Conservation (phyloP, 2,888 invertebrate species). For the Lepas anatifera region DNA sequence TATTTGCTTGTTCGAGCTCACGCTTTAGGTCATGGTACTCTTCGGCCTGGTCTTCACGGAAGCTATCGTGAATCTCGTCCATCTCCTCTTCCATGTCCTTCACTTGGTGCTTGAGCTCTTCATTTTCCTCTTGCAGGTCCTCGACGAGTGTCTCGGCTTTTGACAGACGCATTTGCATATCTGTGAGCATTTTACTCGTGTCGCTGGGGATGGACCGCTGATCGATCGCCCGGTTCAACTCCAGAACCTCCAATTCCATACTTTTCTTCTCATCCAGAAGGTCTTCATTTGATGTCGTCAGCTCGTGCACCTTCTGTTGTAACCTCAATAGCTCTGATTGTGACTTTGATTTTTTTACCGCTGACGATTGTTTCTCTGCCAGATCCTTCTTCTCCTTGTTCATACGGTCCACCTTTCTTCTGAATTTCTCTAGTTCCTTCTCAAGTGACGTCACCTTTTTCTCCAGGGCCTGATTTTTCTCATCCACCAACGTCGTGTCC, state of each 20-base stretch:
- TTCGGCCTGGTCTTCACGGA: slow-evolving; percentile 92
- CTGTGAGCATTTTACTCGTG: slow-evolving; percentile 31
- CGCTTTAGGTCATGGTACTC: slow-evolving; percentile 88
- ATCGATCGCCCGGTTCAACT: slow-evolving; percentile 22
- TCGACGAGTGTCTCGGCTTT: slow-evolving; percentile 86
- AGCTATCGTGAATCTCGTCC: slow-evolving; percentile 97
- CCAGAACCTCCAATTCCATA: slow-evolving; percentile 21
- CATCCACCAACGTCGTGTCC: slow-evolving; percentile 48
- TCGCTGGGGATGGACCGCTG: slow-evolving; percentile 20
- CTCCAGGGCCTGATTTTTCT: slow-evolving; percentile 75
- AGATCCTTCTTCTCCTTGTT: slow-evolving; percentile 63
- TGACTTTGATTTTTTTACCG: slow-evolving; percentile 10
- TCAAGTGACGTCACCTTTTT: background rate
- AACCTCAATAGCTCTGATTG: slow-evolving; percentile 20
- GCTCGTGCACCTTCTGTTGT: slow-evolving; percentile 18
- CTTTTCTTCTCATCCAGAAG: slow-evolving; percentile 21
- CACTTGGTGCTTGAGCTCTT: slow-evolving; percentile 84
- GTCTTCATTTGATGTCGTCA: slow-evolving; percentile 18
- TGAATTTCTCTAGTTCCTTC: slow-evolving; percentile 71
- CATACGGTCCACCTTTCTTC: slow-evolving; percentile 66
- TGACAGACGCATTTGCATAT: slow-evolving; percentile 65
- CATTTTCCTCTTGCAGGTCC: slow-evolving; percentile 91
- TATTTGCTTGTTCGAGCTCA: slow-evolving; percentile 90
- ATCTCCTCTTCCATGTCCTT: slow-evolving; percentile 91
- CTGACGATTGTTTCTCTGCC: slow-evolving; percentile 56